Evolutionary conservation across 2,888 invertebrate species (phyloP), one percentile per base, ranked within the genome.

Genomic region (Lucinisca nassula): DNA sequence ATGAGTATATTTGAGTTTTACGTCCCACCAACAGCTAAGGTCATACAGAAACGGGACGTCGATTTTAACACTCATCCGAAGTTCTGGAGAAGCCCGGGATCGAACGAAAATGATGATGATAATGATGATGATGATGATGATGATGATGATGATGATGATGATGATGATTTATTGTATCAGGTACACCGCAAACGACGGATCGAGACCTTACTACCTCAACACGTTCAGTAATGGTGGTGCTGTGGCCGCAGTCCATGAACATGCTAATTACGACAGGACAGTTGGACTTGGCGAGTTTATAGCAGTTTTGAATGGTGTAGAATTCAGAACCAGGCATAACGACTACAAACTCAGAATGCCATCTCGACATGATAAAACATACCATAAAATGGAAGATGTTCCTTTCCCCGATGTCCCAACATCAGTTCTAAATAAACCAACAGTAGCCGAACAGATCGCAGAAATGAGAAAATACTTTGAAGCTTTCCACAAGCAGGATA

Each of bases 251-350:
- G 88, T 94, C 0, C 95, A 95, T 77, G 93, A 95, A 75, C 95
- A 95, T 81, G 78, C 93, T 8, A 92, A 95, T 85, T 92, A 93
- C 74, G 90, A 92, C 74, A 79, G 91, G 3, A 95, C 95, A 0
- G 82, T 92, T 55, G 94, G 95, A 40, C 77, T 94, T 89, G 93
- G 95, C 30, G 93, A 93, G 86, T 70, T 95, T 17, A 86, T 90
- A 4, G 93, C 85, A 3, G 94, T 94, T 2, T 78, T 95, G 30
- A 95, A 95, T 73, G 95, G 95, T 0, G 92, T 95, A 1, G 94
- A 94, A 76, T 95, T 95, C 90, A 82, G 94, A 51, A 95, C 95
- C 1, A 87, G 95, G 12, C 95, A 95, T 87, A 95, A 95, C 84
- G 95, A 95, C 87, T 95, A 94, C 91, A 91, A 92, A 49, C 90